Conservation (phyloP, 1,140 invertebrate species). For the Bombus waltoni region DNA sequence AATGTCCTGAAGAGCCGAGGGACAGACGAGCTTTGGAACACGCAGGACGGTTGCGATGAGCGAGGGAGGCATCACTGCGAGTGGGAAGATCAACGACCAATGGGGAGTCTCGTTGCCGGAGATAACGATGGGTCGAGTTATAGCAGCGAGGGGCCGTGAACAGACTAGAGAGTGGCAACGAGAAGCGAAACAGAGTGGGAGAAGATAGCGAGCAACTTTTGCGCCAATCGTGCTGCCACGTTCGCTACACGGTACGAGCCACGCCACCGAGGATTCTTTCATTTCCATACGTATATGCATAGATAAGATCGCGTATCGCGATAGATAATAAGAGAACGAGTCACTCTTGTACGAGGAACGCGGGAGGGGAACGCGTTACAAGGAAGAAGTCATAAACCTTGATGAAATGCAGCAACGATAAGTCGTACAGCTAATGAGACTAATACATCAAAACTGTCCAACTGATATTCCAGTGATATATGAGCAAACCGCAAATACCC, state of each 20-base stretch:
- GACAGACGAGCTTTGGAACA: constrained; percentile 40
- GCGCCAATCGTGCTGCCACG: constrained; percentile 48
- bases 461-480: constrained; percentile 72
- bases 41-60: constrained; percentile 60
- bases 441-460: constrained; percentile 77
- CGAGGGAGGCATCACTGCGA: constrained; percentile 65
- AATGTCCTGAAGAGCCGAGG: constrained; percentile 59
- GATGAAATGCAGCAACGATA: constrained; percentile 65
- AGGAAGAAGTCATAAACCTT: constrained; percentile 68
- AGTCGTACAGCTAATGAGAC: constrained; percentile 74
- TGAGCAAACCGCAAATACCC: constrained; percentile 58
- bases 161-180: constrained; percentile 43
- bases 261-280: constrained; percentile 24
- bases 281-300: not conserved
- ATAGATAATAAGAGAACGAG: not conserved
- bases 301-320: not conserved
- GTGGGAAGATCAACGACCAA: constrained; percentile 76
- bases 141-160: constrained; percentile 24
- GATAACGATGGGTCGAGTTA: constrained; percentile 72
- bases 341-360: not conserved
- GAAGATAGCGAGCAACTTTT: constrained; percentile 55
- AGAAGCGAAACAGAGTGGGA: constrained; percentile 47
- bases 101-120: constrained; percentile 65
- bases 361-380: not conserved
- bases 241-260: not conserved